These are phyloP conservation scores for Sepiola atlantica DNA, from an alignment of 2,888 invertebrate species.

Conservation along the genomic window DNA sequence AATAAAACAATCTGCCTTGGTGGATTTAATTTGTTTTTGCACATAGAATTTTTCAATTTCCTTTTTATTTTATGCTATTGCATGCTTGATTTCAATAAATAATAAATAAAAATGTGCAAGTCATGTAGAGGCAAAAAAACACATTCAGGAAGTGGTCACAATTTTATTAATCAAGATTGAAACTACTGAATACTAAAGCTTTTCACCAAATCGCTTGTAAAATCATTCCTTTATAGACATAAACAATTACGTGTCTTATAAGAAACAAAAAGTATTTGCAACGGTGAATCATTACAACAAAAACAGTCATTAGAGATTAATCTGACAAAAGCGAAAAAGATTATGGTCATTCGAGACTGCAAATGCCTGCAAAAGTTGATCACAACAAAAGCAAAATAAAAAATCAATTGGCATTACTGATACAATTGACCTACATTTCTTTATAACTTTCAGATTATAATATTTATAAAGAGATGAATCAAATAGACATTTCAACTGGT, in stretches of 20 bases:
- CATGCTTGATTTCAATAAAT: too few species aligned
- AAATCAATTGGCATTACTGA: background rate
- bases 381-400: background rate
- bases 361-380: background rate
- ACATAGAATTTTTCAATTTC: too few species aligned
- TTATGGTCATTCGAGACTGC: background rate
- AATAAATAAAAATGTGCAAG: too few species aligned
- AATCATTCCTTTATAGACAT: background rate
- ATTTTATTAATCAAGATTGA: too few species aligned
- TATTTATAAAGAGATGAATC: too few species aligned
- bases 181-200: background rate
- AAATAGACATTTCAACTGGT: too few species aligned
- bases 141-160: too few species aligned
- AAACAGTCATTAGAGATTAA: background rate
- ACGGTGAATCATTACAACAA: background rate
- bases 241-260: background rate
- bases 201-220: background rate
- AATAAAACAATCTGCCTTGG: too few species aligned
- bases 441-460: too few species aligned
- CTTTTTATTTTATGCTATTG: too few species aligned
- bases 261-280: background rate
- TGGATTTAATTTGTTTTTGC: too few species aligned
- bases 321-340: background rate
- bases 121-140: too few species aligned
- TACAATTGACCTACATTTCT: background rate